Conservation (phyloP, 2,113 vertebrate species). For the Sebastes fasciatus region DNA sequence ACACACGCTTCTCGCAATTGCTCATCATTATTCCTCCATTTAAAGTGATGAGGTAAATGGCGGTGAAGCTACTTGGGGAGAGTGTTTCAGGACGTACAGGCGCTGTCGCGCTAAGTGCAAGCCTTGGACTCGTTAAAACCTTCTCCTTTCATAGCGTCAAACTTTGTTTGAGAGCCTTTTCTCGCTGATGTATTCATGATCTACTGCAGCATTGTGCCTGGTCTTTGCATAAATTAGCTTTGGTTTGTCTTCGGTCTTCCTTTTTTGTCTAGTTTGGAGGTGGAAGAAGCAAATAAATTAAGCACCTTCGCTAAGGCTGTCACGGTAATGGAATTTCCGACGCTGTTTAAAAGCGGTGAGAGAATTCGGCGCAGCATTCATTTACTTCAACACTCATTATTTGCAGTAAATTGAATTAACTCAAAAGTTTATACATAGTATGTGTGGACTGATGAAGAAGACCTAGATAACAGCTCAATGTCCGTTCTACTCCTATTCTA, state of each 20-base stretch:
- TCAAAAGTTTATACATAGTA: not conserved
- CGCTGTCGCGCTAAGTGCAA: constrained; percentile 30
- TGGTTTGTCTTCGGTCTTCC: constrained; percentile 17
- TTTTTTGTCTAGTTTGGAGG: constrained; percentile 33
- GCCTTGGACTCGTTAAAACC: constrained; percentile 33
- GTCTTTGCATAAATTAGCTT: constrained; percentile 34
- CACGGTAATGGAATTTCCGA: constrained; percentile 18
- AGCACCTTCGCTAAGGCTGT: not conserved
- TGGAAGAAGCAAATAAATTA: constrained; percentile 29
- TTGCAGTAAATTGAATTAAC: not conserved
- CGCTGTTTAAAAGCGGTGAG: not conserved
- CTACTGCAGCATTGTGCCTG: constrained; percentile 10
- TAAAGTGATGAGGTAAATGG: constrained; percentile 52
- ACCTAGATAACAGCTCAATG: not conserved
- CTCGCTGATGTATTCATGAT: constrained; percentile 25
- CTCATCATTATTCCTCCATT: constrained; percentile 38
- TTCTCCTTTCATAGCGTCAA: constrained; percentile 42
- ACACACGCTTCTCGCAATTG: constrained; percentile 25
- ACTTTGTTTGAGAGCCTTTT: constrained; percentile 39
- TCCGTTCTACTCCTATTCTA: no score
- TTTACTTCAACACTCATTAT: not conserved
- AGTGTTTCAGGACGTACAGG: constrained; percentile 30
- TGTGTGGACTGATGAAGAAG: not conserved
- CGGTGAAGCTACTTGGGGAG: constrained; percentile 3
- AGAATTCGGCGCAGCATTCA: not conserved